Evolutionary conservation across 2,113 vertebrate genomes (phyloP), one percentile per base, ranked within the genome.

Genomic region (Catagonus wagneri): DNA sequence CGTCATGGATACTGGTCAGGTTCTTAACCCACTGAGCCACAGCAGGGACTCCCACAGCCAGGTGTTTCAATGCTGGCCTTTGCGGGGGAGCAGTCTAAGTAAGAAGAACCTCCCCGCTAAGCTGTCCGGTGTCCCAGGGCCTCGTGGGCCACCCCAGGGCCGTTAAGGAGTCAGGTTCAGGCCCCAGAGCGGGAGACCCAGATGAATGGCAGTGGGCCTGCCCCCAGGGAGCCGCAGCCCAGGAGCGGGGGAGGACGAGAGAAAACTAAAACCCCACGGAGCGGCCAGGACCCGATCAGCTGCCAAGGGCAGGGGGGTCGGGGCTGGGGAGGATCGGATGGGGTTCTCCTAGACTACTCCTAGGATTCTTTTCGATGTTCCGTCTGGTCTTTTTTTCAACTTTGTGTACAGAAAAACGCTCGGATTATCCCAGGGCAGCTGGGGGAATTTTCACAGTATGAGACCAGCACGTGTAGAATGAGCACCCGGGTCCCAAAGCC

Each of bases 281-380:
- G 27, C 14, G 1, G 32, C 44, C 58, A 2, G 44, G 7, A 10
- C 74, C 68, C 27, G 20, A 2, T 8, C 17, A 32, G 71, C 85
- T 0, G 2, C n/a, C 0, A 16, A 29, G 13, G 14, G 20, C 4
- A 7, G 7, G 69, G n/a, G n/a, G n/a, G n/a, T n/a, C n/a, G n/a
- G n/a, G n/a, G n/a, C n/a, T n/a, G n/a, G n/a, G n/a, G n/a, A n/a
- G n/a, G n/a, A n/a, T n/a, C n/a, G n/a, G n/a, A n/a, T n/a, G n/a
- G n/a, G n/a, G n/a, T n/a, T n/a, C n/a, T n/a, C n/a, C n/a, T n/a
- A n/a, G n/a, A n/a, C n/a, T n/a, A n/a, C n/a, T n/a, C n/a, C n/a
- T 7, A 17, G 2, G 10, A 14, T 6, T 52, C 80, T 63, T 50
- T 17, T 36, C 36, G 1, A 20, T 27, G 34, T 54, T 36, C 8